These are phyloP conservation scores for Cricetomys ansorgei DNA, from an alignment of 2,113 vertebrate genomes.

Conservation along the genomic window DNA sequence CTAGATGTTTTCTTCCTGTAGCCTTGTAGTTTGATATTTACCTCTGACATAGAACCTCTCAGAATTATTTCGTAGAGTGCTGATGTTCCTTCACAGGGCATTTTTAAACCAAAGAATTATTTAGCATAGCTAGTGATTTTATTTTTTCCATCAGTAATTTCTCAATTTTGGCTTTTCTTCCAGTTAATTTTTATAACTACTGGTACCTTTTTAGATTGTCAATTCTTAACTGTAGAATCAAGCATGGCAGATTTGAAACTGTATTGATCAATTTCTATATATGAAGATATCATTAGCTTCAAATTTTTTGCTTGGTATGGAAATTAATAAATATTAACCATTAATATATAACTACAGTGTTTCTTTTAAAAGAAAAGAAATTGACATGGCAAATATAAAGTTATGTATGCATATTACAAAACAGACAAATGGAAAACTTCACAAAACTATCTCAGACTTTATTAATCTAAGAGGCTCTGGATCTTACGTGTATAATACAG, in stretches of 20 bases:
- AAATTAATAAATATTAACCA: slow-evolving; percentile 21
- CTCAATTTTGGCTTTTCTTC: background rate
- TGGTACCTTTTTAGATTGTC: background rate
- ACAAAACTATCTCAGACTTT: background rate
- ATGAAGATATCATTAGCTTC: background rate
- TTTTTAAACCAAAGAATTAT: slow-evolving; percentile 34
- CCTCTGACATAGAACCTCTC: background rate
- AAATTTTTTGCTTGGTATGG: slow-evolving; percentile 23
- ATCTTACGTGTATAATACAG: background rate
- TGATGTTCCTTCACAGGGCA: background rate
- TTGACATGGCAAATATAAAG: background rate
- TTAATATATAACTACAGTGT: background rate
- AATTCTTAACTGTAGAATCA: background rate
- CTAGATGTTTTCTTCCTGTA: background rate
- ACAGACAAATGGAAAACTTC: background rate
- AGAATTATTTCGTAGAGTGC: slow-evolving; percentile 36
- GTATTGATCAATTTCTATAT: slow-evolving; percentile 2
- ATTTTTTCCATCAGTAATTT: background rate
- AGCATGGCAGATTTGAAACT: slow-evolving; percentile 5
- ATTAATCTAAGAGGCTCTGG: background rate
- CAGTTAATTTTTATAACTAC: background rate
- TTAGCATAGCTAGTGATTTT: slow-evolving; percentile 15
- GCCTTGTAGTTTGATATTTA: background rate
- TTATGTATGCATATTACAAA: background rate
- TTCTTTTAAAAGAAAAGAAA: slow-evolving; percentile 38